A percentile compares a stretch with the other conserved stretches of the same genome.
These are phyloP conservation scores for Apis dorsata DNA, from an alignment of 1,140 invertebrate species.

Conservation along the genomic window DNA sequence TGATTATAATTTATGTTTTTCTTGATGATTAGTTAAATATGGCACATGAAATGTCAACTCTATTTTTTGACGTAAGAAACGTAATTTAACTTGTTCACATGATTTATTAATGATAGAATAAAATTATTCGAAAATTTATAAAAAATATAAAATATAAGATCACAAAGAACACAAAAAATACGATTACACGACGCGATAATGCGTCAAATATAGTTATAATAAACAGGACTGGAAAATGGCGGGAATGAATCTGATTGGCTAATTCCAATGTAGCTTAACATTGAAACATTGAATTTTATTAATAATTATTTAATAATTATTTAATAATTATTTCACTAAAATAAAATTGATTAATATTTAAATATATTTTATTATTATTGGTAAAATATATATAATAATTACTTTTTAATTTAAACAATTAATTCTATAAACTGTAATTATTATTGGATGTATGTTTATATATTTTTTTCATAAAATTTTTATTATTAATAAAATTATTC, in stretches of 20 bases:
- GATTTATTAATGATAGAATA: not conserved
- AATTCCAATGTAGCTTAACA: not conserved
- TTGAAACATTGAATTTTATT: not conserved
- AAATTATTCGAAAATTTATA: not conserved
- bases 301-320: not conserved
- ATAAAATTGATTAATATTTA: not conserved
- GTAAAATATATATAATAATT: not conserved
- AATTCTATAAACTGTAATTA: not conserved
- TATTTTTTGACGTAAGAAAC: not conserved
- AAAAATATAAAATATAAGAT: not conserved
- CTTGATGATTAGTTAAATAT: not conserved
- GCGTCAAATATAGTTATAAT: not conserved
- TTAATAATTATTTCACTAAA: not conserved
- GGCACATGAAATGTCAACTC: not conserved
- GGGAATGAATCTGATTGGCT: conserved; percentile 24
- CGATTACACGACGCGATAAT: conserved; percentile 6
- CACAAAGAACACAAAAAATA: not conserved
- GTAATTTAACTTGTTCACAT: not conserved
- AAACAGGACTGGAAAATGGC: conserved; percentile 13
- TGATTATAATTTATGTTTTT: not conserved
- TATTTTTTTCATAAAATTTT: not conserved
- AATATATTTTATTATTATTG: not conserved
- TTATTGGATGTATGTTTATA: not conserved
- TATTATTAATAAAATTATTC: not conserved
- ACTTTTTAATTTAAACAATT: not conserved